phyloP scores from a whole-genome alignment of 2,797 vertebrate species.

The Girardinus metallicus region DNA sequence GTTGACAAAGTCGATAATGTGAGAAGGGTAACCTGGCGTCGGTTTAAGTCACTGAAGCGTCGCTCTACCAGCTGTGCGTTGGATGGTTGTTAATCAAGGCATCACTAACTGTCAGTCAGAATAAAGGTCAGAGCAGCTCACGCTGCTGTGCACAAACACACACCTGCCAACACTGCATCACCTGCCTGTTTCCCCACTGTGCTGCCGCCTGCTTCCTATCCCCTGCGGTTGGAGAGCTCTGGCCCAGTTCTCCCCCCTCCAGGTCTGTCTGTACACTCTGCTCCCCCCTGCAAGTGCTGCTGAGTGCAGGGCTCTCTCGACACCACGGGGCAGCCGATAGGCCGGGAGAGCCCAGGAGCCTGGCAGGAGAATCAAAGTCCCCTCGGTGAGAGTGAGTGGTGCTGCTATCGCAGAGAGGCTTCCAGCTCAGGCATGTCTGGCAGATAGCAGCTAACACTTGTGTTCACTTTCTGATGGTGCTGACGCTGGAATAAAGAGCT shows the following conservation, averaged over 20 bases:
- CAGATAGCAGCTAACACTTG: slow-evolving; percentile 50
- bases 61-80: slow-evolving; percentile 15
- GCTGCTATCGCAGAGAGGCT: slow-evolving; percentile 54
- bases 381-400: slow-evolving; percentile 52
- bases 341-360: slow-evolving; percentile 48
- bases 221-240: slow-evolving; percentile 26
- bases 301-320: slow-evolving; percentile 52
- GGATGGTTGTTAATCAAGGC: slow-evolving; percentile 37
- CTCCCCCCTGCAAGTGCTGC: slow-evolving; percentile 26
- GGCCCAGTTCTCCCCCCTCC: slow-evolving; percentile 27
- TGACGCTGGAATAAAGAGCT: slow-evolving; percentile 18
- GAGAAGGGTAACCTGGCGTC: not conserved
- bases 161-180: slow-evolving; percentile 17
- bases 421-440: slow-evolving; percentile 53
- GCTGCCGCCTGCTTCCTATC: slow-evolving; percentile 24
- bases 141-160: slow-evolving; percentile 17
- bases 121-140: slow-evolving; percentile 52
- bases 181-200: slow-evolving; percentile 21
- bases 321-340: slow-evolving; percentile 58
- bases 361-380: slow-evolving; percentile 68
- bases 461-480: slow-evolving; percentile 32
- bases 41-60: not conserved
- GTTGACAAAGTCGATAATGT: not conserved
- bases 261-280: slow-evolving; percentile 28
- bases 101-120: slow-evolving; percentile 40